Evolutionary conservation across 1,140 invertebrate species (phyloP).

Genomic region (Contarinia nasturtii): DNA sequence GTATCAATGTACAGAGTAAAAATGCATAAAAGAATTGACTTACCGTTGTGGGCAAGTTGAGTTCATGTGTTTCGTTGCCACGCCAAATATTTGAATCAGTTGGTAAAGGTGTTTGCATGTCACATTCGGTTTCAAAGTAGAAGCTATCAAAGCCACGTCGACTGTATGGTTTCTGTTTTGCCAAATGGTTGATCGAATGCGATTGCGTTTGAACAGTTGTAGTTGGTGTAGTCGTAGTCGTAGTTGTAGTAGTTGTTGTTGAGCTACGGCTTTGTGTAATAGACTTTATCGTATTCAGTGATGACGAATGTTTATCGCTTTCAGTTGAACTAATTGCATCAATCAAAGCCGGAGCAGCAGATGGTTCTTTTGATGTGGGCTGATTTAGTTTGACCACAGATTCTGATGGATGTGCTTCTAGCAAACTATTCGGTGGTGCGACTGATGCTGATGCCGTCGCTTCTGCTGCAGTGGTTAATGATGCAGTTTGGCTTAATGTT

Average conservation of each 20-base stretch:
- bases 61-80: slow-evolving; percentile 42
- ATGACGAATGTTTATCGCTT: too few species aligned
- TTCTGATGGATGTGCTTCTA: background rate
- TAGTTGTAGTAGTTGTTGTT: background rate
- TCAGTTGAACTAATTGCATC: slow-evolving; percentile 1
- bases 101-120: slow-evolving; percentile 36
- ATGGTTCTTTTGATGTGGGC: background rate
- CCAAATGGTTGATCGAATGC: too few species aligned
- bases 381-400: background rate
- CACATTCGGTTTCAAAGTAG: slow-evolving; percentile 24
- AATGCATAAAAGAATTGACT: slow-evolving; percentile 15
- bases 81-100: slow-evolving; percentile 39
- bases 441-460: too few species aligned
- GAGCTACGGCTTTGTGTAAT: background rate
- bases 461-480: too few species aligned
- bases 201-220: slow-evolving; percentile 5
- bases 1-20: background rate
- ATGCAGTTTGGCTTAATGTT: too few species aligned
- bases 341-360: background rate
- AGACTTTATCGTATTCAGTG: too few species aligned
- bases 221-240: slow-evolving; percentile 7
- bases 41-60: slow-evolving; percentile 39
- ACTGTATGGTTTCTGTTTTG: too few species aligned
- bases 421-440: too few species aligned
- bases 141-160: too few species aligned